Evolutionary conservation across 2,888 invertebrate species (phyloP).

Genomic region (Thelaira solivaga): DNA sequence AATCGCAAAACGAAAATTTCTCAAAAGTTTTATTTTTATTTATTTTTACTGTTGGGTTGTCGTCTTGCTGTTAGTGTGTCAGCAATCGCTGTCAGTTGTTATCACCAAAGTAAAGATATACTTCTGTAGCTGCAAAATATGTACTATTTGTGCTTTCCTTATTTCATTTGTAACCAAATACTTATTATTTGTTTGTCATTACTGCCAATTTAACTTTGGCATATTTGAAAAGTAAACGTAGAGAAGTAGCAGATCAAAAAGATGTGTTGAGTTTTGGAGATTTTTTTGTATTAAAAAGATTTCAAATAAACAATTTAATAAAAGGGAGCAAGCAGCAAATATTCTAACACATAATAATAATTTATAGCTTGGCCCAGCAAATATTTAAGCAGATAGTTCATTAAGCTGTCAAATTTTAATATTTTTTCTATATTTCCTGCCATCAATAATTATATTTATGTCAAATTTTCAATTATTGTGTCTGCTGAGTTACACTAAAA

Average conservation of each 20-base stretch:
- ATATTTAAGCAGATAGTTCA: conserved; percentile 15
- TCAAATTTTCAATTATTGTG: conserved; percentile 59
- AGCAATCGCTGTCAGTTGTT: conserved; percentile 61
- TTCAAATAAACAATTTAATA: neutral
- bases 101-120: conserved; percentile 38
- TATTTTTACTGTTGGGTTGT: neutral
- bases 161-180: conserved; percentile 40
- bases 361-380: no score
- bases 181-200: conserved; percentile 60
- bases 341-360: neutral
- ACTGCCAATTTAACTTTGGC: conserved; percentile 54
- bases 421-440: conserved; percentile 27
- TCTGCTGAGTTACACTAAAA: no score
- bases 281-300: neutral
- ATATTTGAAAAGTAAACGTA: neutral
- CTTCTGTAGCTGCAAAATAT: neutral
- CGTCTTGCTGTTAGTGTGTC: conserved; percentile 53
- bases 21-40: neutral
- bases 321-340: conserved; percentile 15
- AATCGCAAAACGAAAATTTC: conserved; percentile 13
- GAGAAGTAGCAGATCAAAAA: neutral
- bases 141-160: conserved; percentile 10
- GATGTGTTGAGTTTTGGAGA: neutral
- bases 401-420: conserved; percentile 30
- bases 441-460: conserved; percentile 65